Conservation (phyloP, 1,140 invertebrate genomes). For the Drosophila orena region DNA sequence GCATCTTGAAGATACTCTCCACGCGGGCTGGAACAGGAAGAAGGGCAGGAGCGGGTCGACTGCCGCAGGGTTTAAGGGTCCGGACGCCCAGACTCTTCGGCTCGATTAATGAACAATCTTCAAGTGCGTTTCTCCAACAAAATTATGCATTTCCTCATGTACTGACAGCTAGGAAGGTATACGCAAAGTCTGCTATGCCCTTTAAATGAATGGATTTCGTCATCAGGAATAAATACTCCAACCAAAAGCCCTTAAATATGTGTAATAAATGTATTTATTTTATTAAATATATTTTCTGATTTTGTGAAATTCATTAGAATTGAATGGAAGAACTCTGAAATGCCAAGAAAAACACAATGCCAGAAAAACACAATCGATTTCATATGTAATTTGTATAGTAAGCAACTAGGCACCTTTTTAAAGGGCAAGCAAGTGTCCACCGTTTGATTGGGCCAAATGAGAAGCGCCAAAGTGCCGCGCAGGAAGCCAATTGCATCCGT, state of each 20-base stretch:
- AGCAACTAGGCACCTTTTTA: not conserved
- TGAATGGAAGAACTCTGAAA: not conserved
- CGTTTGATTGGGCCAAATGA: slow-evolving; percentile 75
- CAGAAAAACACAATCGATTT: not conserved
- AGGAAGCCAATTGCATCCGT: slow-evolving; percentile 75
- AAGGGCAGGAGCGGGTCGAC: slow-evolving; percentile 8
- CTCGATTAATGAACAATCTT: slow-evolving; percentile 58
- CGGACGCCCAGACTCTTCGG: slow-evolving; percentile 22
- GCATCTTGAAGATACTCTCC: slow-evolving; percentile 70
- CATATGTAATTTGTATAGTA: no score
- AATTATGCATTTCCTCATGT: slow-evolving; percentile 71
- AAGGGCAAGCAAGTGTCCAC: slow-evolving; percentile 37
- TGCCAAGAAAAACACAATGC: not conserved
- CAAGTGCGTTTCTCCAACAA: slow-evolving; percentile 46
- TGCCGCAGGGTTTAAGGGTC: slow-evolving; percentile 34
- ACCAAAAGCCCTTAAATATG: no score
- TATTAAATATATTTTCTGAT: not conserved
- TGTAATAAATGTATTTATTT: not conserved
- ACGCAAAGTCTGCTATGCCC: not conserved
- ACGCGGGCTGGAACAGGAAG: slow-evolving; percentile 27
- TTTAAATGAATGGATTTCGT: not conserved
- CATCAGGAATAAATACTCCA: no score
- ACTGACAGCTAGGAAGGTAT: not conserved
- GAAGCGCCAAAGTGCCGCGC: slow-evolving; percentile 50
- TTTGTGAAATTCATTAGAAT: not conserved